These are phyloP conservation scores for Polia nebulosa DNA, from an alignment of 2,888 invertebrate genomes.

Conservation along the genomic window DNA sequence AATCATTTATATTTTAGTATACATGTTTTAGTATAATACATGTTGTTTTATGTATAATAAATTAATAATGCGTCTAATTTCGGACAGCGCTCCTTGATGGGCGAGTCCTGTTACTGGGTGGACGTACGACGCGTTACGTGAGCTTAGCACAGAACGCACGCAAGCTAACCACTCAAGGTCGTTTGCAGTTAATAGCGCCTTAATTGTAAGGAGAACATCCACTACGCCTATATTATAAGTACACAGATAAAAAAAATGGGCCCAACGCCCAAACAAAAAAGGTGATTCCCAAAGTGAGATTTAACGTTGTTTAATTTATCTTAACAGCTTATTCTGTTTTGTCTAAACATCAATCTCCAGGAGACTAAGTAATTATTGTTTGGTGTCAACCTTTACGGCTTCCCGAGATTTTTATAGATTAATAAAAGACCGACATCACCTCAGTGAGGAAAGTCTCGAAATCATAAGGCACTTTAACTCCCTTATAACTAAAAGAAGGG, in stretches of 20 bases:
- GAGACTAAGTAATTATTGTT: constrained; percentile 72
- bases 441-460: constrained; percentile 76
- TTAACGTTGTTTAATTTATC: constrained; percentile 45
- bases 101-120: no score
- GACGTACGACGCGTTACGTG: no score
- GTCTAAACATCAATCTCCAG: constrained; percentile 42
- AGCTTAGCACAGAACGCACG: no score
- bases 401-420: constrained; percentile 80
- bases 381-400: constrained; percentile 74
- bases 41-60: no score
- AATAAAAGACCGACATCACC: constrained; percentile 80
- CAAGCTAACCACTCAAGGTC: no score
- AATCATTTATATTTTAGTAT: no score
- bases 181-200: no score
- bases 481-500: constrained; percentile 77
- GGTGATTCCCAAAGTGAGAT: not conserved
- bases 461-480: constrained; percentile 86
- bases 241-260: not conserved
- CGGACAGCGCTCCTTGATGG: no score
- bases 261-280: constrained; percentile 2
- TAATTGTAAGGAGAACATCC: not conserved
- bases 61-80: no score
- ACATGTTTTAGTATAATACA: no score
- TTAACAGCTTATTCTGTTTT: constrained; percentile 49
- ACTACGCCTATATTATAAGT: not conserved